These are phyloP conservation scores for Dreissena rostriformis DNA, from an alignment of 1,140 invertebrate species.

Conservation along the genomic window DNA sequence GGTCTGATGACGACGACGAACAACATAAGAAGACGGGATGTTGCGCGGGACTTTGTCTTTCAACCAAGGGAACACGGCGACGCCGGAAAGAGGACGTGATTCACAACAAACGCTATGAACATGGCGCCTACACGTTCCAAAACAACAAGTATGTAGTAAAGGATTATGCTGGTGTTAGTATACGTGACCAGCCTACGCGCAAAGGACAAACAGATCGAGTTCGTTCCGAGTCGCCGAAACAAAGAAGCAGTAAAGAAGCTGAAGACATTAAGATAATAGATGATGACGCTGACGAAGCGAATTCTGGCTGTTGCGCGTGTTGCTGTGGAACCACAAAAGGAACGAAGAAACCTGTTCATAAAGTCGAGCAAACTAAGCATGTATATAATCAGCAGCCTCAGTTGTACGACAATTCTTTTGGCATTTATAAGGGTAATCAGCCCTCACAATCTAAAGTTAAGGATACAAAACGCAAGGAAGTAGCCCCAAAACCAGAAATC, in stretches of 20 bases:
- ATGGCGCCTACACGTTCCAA: too few species aligned
- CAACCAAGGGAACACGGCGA: not conserved
- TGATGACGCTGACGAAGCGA: slow-evolving; percentile 25
- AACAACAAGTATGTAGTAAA: too few species aligned
- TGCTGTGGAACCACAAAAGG: slow-evolving; percentile 7
- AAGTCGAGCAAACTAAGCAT: too few species aligned
- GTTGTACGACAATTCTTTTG: too few species aligned
- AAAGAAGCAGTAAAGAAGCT: not conserved
- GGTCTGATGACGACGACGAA: not conserved
- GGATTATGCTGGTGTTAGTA: too few species aligned
- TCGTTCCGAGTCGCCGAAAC: not conserved
- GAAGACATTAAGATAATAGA: slow-evolving; percentile 4
- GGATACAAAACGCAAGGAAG: not conserved
- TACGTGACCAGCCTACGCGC: too few species aligned
- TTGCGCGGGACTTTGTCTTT: slow-evolving; percentile 11
- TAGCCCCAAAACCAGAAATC: not conserved
- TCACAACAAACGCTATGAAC: not conserved
- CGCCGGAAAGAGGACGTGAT: not conserved
- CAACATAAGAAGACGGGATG: not conserved
- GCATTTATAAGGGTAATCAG: too few species aligned
- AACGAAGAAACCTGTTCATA: not conserved
- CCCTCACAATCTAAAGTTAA: too few species aligned
- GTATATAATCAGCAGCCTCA: too few species aligned
- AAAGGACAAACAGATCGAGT: not conserved
- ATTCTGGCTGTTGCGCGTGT: slow-evolving; percentile 24